Percentiles rank a stretch among this genome's conserved stretches.
Conservation (phyloP, 2,113 vertebrate species). For the Chaetodon auriga region DNA sequence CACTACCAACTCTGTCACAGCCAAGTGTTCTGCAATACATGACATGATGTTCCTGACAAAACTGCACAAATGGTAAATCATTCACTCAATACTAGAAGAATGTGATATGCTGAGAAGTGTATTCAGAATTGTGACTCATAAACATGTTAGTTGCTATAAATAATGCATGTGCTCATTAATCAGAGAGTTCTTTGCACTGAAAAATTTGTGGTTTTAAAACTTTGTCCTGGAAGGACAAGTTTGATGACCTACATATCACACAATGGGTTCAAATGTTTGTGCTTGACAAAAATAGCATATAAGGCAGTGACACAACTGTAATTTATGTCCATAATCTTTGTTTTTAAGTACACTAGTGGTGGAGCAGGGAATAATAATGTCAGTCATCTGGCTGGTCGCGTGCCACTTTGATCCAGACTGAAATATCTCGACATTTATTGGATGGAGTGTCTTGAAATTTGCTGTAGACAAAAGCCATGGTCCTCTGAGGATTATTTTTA, state of each 20-base stretch:
- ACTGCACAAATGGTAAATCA: not conserved
- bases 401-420: not conserved
- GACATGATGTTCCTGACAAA: slow-evolving; percentile 18
- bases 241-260: not conserved
- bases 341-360: not conserved
- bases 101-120: not conserved
- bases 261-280: not conserved
- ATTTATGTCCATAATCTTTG: not conserved
- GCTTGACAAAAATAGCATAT: not conserved
- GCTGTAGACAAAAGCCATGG: not conserved
- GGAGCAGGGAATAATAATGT: not conserved
- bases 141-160: not conserved
- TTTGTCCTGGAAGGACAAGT: too few species aligned
- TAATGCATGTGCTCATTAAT: not conserved
- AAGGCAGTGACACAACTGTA: not conserved
- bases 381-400: not conserved
- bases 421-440: not conserved
- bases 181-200: not conserved
- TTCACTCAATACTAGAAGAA: not conserved
- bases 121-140: not conserved
- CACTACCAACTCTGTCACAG: slow-evolving; percentile 9
- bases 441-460: not conserved
- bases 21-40: slow-evolving; percentile 17
- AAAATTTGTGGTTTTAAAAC: not conserved
- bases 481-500: not conserved